These are phyloP conservation scores for Microchrysa polita DNA, from an alignment of 2,888 invertebrate genomes.

Conservation along the genomic window DNA sequence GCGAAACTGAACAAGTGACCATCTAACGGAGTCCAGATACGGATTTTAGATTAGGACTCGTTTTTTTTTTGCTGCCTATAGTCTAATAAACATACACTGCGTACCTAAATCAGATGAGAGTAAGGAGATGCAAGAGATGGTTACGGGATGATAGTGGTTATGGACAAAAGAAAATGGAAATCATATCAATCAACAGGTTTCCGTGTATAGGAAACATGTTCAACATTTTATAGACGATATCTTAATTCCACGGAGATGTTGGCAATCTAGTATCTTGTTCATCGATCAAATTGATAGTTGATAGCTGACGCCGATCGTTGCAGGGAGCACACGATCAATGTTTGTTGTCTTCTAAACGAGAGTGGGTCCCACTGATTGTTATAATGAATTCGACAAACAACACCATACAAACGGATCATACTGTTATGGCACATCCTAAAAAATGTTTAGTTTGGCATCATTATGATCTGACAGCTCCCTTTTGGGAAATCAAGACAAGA, in stretches of 20 bases:
- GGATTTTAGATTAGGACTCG: conserved; percentile 37
- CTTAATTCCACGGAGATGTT: conserved; percentile 38
- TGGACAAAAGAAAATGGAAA: conserved; percentile 48
- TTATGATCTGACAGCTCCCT: conserved; percentile 42
- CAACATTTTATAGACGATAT: conserved; percentile 26
- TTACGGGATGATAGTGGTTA: conserved; percentile 43
- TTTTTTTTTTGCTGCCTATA: too few species aligned
- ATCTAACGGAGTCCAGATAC: conserved; percentile 32
- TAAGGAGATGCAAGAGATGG: conserved; percentile 13
- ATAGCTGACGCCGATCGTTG: conserved; percentile 39
- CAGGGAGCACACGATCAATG: conserved; percentile 44
- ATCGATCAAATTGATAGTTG: conserved; percentile 44
- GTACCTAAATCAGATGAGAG: too few species aligned
- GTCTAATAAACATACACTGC: too few species aligned
- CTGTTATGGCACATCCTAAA: conserved; percentile 31
- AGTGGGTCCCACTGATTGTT: conserved; percentile 48
- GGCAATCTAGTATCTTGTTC: conserved; percentile 44
- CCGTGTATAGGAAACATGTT: conserved; percentile 18
- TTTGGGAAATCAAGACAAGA: conserved; percentile 19
- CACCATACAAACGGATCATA: conserved; percentile 26
- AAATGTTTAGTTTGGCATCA: conserved; percentile 2
- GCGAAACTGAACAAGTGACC: conserved; percentile 38
- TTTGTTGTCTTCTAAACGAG: conserved; percentile 41
- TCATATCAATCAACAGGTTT: conserved; percentile 51
- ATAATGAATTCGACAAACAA: conserved; percentile 51